These are phyloP conservation scores for Cheilinus undulatus DNA, from an alignment of 2,113 vertebrate genomes.

Conservation along the genomic window DNA sequence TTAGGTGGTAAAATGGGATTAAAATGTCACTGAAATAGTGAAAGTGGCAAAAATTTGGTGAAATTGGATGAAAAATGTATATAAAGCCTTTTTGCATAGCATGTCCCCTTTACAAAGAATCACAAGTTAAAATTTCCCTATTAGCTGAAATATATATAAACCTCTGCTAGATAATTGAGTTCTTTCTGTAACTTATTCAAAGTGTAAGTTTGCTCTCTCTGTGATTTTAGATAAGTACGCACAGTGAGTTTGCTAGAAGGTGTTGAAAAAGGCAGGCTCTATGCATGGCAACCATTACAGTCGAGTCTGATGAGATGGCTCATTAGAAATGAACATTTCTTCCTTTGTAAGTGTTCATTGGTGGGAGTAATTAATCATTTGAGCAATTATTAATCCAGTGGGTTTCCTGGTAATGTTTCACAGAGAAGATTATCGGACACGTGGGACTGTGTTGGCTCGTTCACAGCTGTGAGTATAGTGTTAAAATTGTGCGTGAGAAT, in stretches of 20 bases:
- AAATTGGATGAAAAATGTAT: no score
- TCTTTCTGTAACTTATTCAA: no score
- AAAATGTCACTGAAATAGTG: no score
- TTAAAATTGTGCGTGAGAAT: conserved; percentile 4
- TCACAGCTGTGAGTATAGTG: conserved; percentile 7
- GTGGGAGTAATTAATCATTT: conserved; percentile 74
- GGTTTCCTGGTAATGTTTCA: conserved; percentile 49
- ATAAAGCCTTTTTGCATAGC: no score
- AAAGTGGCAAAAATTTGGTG: no score
- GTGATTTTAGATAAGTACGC: background rate
- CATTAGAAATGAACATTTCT: conserved; percentile 57
- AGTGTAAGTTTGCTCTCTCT: background rate
- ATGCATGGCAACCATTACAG: conserved; percentile 61
- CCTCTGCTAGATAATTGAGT: no score
- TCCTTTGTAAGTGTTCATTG: conserved; percentile 51
- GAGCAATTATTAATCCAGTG: conserved; percentile 64
- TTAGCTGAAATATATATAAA: no score
- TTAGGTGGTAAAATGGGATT: no score
- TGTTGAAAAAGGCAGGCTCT: conserved; percentile 61
- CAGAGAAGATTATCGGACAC: conserved; percentile 33
- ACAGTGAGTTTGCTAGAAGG: conserved; percentile 5
- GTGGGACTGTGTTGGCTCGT: conserved; percentile 18
- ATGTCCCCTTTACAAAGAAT: no score
- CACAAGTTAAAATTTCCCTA: no score
- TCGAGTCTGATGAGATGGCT: conserved; percentile 51